phyloP scores from a whole-genome alignment of 1,140 invertebrate genomes.

The Mesaphorura yosii region DNA sequence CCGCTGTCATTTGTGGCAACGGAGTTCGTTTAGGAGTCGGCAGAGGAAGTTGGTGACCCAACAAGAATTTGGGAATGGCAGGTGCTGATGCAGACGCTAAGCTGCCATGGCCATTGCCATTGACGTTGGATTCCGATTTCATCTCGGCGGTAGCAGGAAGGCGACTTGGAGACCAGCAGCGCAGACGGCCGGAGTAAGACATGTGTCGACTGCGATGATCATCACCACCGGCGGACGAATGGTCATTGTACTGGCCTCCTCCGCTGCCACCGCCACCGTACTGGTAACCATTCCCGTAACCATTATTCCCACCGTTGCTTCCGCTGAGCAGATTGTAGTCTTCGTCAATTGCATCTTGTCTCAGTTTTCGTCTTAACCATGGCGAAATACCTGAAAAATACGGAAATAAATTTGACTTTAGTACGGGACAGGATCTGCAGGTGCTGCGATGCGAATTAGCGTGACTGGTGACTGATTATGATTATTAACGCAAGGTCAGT shows the following conservation, averaged over 20 bases:
- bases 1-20: constrained; percentile 33
- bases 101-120: constrained; percentile 2
- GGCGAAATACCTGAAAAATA: constrained; percentile 53
- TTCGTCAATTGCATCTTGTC: constrained; percentile 53
- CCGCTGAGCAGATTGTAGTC: constrained; percentile 33
- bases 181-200: constrained; percentile 34
- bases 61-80: constrained; percentile 43
- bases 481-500: too few relatives aligned
- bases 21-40: constrained; percentile 35
- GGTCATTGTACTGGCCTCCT: too few relatives aligned
- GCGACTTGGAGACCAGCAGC: constrained; percentile 27
- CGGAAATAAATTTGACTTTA: too few relatives aligned
- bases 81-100: neutral
- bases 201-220: constrained; percentile 40
- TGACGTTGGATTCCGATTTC: constrained; percentile 50
- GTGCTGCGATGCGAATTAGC: too few relatives aligned
- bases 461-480: too few relatives aligned
- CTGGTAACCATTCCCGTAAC: too few relatives aligned
- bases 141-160: constrained; percentile 46
- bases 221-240: too few relatives aligned
- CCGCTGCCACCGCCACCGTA: neutral
- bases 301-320: neutral
- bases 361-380: constrained; percentile 46
- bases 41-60: constrained; percentile 37
- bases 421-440: too few relatives aligned